These are phyloP conservation scores for Timema cristinae DNA, from an alignment of 2,888 invertebrate species.

Conservation along the genomic window DNA sequence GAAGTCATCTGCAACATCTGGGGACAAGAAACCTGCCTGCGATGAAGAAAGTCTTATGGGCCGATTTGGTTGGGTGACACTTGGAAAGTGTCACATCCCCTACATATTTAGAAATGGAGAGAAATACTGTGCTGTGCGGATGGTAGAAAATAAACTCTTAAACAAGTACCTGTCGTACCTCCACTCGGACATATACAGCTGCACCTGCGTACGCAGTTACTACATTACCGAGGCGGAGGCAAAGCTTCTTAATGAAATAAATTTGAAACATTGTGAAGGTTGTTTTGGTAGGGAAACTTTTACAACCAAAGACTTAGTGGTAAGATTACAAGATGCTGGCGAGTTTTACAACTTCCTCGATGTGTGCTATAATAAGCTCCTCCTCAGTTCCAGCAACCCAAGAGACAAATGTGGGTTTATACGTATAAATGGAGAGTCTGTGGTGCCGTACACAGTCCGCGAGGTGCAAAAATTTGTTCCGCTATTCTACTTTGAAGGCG, in stretches of 20 bases:
- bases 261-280: constrained; percentile 84
- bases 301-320: constrained; percentile 81
- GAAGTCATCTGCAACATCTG: constrained; percentile 41
- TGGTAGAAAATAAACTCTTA: constrained; percentile 86
- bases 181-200: constrained; percentile 85
- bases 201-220: constrained; percentile 87
- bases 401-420: constrained; percentile 84
- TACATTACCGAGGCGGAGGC: constrained; percentile 90
- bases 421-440: constrained; percentile 87
- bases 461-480: constrained; percentile 85
- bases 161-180: constrained; percentile 85
- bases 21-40: constrained; percentile 33
- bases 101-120: constrained; percentile 80
- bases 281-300: constrained; percentile 87
- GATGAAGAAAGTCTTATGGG: constrained; percentile 47
- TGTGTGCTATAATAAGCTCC: constrained; percentile 80
- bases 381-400: constrained; percentile 63
- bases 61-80: constrained; percentile 85
- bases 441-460: constrained; percentile 86
- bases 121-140: constrained; percentile 89
- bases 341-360: constrained; percentile 89
- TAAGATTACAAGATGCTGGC: constrained; percentile 79
- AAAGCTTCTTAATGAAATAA: constrained; percentile 86
- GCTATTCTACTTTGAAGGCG: constrained; percentile 81
- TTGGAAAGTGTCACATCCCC: constrained; percentile 82